Base-by-base conservation (phyloP, 2,113 vertebrate genomes). In the Takifugu flavidus region DNA sequence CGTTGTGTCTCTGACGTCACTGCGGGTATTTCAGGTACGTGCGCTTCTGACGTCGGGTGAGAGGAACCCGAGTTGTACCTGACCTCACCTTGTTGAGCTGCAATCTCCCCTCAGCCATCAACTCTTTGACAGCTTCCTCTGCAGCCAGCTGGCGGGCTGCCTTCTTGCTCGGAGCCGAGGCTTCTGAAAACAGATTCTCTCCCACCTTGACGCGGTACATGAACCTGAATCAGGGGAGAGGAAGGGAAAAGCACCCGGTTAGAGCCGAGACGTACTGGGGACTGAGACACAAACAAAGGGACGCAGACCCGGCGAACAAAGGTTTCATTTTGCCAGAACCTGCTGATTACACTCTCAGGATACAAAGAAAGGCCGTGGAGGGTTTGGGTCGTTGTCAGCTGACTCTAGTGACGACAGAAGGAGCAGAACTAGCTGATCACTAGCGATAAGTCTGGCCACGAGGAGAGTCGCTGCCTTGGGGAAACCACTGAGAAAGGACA, bases 81-180 rank as follows among this genome's bases (percentile, higher is more conserved):
- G 11, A 56, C 15, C 55, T 56, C 49, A 95, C 93, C 93, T 94
- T 94, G 62, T 90, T 93, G 11, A 90, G 73, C 67, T 89, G 87
- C 31, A 90, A 77, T 60, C 64, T 79, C 44, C 91, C 83, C 1
- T 93, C 93, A 49, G 89, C 92, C 11, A 92, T 89, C 61, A 99
- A 88, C 46, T 92, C 92, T 81, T 93, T 96, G 81, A 99, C 92
- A 10, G 97, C 95, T 44, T 93, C 92, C 75, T 98, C 95, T 1
- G 97, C 96, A 0, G 97, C 95, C 88, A 98, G 91, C 87, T 98
- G 96, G 74, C 95, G 95, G 0, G 95, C 95, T 26, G 92, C 93
- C 70, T 98, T 99, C 86, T 99, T 99, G 87, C 94, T 98, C 57
- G 94, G 95, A 53, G 96, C 96, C 0, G 93, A 93, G 43, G 92